These are phyloP conservation scores for Chrysopilus asiliformis DNA, from an alignment of 2,888 invertebrate genomes.

Conservation along the genomic window DNA sequence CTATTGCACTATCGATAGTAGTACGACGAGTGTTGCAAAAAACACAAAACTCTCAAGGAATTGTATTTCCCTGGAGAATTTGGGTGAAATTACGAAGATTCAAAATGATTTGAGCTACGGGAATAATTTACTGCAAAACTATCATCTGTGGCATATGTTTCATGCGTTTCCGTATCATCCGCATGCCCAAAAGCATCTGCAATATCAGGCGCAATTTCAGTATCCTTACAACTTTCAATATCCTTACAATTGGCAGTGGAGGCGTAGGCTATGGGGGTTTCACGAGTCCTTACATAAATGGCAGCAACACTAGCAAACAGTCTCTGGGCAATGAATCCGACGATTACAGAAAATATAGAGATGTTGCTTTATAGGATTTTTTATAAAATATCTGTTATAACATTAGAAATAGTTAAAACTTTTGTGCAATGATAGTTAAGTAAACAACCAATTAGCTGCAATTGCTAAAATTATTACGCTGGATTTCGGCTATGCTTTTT, in stretches of 20 bases:
- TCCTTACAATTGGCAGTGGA: conserved; percentile 28
- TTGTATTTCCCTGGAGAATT: conserved; percentile 34
- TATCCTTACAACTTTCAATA: conserved; percentile 5
- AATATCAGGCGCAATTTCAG: too few relatives aligned
- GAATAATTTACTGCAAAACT: conserved; percentile 34
- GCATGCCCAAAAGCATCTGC: too few relatives aligned
- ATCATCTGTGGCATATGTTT: too few relatives aligned
- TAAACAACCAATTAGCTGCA: too few relatives aligned
- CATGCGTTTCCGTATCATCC: too few relatives aligned
- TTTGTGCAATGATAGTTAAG: too few relatives aligned
- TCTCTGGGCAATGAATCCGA: conserved; percentile 51
- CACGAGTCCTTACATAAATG: conserved; percentile 29
- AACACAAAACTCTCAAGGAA: conserved; percentile 27
- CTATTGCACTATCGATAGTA: conserved; percentile 34
- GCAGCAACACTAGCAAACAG: conserved; percentile 40
- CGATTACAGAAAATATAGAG: conserved; percentile 50
- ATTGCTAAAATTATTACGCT: too few relatives aligned
- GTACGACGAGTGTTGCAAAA: too few relatives aligned
- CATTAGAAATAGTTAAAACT: too few relatives aligned
- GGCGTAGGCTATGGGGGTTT: conserved; percentile 34
- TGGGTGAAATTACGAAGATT: conserved; percentile 33
- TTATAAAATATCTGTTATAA: too few relatives aligned
- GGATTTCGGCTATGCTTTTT: too few relatives aligned
- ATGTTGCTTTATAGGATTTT: conserved; percentile 48
- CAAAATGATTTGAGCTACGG: conserved; percentile 34